phyloP scores from a whole-genome alignment of 2,113 vertebrate species.

The Alces alces region DNA sequence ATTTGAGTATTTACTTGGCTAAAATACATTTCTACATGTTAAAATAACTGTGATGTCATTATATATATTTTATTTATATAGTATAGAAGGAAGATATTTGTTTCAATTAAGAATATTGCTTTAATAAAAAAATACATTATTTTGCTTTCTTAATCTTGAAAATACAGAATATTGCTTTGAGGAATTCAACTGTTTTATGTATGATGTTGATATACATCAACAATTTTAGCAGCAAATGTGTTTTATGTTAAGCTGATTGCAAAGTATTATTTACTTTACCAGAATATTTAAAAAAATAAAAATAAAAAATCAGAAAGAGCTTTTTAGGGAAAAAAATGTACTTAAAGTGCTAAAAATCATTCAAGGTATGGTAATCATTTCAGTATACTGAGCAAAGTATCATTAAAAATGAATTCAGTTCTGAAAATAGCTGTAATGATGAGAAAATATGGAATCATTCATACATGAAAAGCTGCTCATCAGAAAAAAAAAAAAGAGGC shows the following conservation, averaged over 20 bases:
- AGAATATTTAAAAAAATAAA: neutral
- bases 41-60: neutral
- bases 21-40: neutral
- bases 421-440: neutral
- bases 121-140: slow-evolving; percentile 2
- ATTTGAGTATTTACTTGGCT: neutral
- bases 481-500: neutral
- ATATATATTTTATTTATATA: slow-evolving; percentile 56
- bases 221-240: slow-evolving; percentile 55
- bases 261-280: slow-evolving; percentile 47
- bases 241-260: slow-evolving; percentile 65
- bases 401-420: neutral
- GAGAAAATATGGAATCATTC: neutral
- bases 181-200: slow-evolving; percentile 71
- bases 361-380: neutral
- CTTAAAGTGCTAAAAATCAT: neutral
- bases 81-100: slow-evolving; percentile 60
- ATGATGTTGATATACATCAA: slow-evolving; percentile 69
- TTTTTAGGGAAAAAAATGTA: neutral
- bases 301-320: neutral
- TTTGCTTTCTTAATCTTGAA: slow-evolving; percentile 65
- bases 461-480: neutral
- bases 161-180: slow-evolving; percentile 61
- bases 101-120: neutral
- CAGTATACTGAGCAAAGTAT: neutral